These are phyloP conservation scores for Tetrax tetrax DNA, from an alignment of 2,113 vertebrate species.

Conservation along the genomic window DNA sequence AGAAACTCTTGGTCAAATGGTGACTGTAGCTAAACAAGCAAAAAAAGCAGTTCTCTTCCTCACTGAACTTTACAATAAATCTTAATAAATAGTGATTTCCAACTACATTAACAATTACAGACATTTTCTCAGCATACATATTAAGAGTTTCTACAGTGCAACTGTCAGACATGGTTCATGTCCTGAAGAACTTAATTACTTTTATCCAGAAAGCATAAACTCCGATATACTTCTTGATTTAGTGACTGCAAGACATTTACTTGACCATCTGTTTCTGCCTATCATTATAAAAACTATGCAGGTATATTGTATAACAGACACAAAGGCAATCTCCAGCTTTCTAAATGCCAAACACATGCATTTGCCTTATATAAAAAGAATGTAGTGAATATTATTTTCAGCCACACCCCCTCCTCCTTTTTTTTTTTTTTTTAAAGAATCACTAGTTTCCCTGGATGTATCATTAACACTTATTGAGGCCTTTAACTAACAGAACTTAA, in stretches of 20 bases:
- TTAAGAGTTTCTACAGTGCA: neutral
- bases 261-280: neutral
- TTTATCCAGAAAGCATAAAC: neutral
- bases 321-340: neutral
- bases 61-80: neutral
- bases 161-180: neutral
- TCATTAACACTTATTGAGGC: neutral
- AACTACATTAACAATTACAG: neutral
- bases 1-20: neutral
- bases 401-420: accelerated
- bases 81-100: neutral
- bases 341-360: neutral
- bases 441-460: neutral
- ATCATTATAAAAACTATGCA: neutral
- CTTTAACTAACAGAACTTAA: neutral
- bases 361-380: neutral
- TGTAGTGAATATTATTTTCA: neutral
- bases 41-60: neutral
- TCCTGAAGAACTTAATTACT: neutral
- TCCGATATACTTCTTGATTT: neutral
- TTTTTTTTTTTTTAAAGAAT: neutral
- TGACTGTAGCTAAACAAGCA: neutral
- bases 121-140: neutral
- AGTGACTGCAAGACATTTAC: neutral
- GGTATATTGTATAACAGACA: neutral